These are phyloP conservation scores for Leptobrachium leishanense DNA, from an alignment of 2,113 vertebrate genomes.

Conservation along the genomic window DNA sequence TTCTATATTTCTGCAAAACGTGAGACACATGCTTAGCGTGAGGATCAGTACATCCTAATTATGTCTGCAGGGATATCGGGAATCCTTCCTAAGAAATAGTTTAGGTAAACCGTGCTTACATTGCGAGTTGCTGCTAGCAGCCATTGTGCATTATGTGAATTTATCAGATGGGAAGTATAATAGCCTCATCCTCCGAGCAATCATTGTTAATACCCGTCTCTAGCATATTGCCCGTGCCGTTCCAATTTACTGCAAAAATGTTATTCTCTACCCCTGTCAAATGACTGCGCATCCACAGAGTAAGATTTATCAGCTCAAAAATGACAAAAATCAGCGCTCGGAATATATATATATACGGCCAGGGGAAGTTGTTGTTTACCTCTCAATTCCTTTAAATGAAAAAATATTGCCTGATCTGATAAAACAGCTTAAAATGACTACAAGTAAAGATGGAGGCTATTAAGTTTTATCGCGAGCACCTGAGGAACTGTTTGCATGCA, in stretches of 20 bases:
- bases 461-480: slow-evolving; percentile 80
- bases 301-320: slow-evolving; percentile 78
- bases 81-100: slow-evolving; percentile 14
- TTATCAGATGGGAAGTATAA: slow-evolving; percentile 83
- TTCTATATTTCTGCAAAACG: neutral
- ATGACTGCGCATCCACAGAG: slow-evolving; percentile 74
- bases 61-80: slow-evolving; percentile 20
- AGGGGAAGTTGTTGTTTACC: slow-evolving; percentile 69
- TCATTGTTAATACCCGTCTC: slow-evolving; percentile 89
- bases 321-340: slow-evolving; percentile 77
- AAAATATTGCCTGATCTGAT: slow-evolving; percentile 83
- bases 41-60: neutral
- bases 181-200: slow-evolving; percentile 86
- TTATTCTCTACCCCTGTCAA: slow-evolving; percentile 71
- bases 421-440: slow-evolving; percentile 81
- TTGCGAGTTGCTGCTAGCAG: slow-evolving; percentile 59
- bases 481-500: slow-evolving; percentile 76
- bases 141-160: slow-evolving; percentile 65
- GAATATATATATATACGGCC: slow-evolving; percentile 64
- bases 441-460: slow-evolving; percentile 81
- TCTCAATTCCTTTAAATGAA: slow-evolving; percentile 80
- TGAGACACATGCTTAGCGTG: neutral
- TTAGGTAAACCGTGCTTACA: slow-evolving; percentile 57
- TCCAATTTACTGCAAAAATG: slow-evolving; percentile 72
- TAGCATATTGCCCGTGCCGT: slow-evolving; percentile 67